Base-by-base conservation (phyloP, 2,113 vertebrate genomes). In the Falcunculus frontatus region DNA sequence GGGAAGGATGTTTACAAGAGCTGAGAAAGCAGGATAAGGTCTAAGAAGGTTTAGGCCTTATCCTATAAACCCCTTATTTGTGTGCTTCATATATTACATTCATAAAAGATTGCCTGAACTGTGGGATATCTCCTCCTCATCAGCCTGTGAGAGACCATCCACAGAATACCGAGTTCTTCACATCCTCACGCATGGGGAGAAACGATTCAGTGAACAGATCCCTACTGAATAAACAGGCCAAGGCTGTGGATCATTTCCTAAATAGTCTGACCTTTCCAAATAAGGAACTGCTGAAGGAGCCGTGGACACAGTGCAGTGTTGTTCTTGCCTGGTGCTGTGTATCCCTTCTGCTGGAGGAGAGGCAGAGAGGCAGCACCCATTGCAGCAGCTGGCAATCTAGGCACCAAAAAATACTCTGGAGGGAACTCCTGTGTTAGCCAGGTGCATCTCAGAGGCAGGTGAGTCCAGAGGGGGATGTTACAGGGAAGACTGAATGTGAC, bases 21-120 rank as follows among this genome's bases (percentile, higher is more conserved):
- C 59, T 1, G 11, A 91, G 64, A 93, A 72, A 64, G 44, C 57
- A 76, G 50, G 69, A 77, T 69, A 9, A 35, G 47, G 69, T 59
- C 55, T 93, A 84, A 91, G 67, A 39, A 18, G 37, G 33, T 39
- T 90, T 81, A 74, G 21, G 42, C 46, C 15, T 89, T 83, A 88
- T 63, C 75, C 70, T 55, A n/a, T 73, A 84, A 94, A 87, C 49
- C 59, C 94, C 39, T 96, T 88, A 74, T 90, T 78, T 70, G 25
- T 70, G 56, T 67, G 39, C 79, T 90, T 88, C 39, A n/a, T 67
- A 8, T 39, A 14, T 37, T 57, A 35, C 50, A 80, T 65, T 86
- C 49, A 73, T 62, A 76, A 62, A 47, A 87, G 41, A 49, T 19
- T 26, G 12, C 20, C 44, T 85, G 59, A 57, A 35, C 35, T 53